Conservation (phyloP, 2,113 vertebrate species). For the Channa maculata region DNA sequence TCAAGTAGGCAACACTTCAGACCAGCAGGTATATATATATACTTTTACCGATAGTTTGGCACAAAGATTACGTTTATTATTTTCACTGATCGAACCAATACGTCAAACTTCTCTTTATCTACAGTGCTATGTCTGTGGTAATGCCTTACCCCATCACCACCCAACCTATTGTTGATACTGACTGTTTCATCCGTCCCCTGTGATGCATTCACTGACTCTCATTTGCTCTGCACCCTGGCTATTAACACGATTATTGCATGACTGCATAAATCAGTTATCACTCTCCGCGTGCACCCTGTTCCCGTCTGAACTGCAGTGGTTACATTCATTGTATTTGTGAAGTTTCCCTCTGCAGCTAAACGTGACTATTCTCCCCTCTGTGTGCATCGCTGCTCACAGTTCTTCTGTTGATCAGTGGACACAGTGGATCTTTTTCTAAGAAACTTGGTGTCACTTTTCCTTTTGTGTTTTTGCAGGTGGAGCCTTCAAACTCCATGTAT, state of each 20-base stretch:
- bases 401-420: too few relatives aligned
- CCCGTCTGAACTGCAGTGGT: neutral
- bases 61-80: too few relatives aligned
- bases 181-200: neutral
- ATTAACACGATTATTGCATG: neutral
- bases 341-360: neutral
- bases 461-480: slow-evolving; percentile 78
- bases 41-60: too few relatives aligned
- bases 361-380: neutral
- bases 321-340: neutral
- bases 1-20: slow-evolving; percentile 90
- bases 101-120: neutral
- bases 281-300: neutral
- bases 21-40: slow-evolving; percentile 89
- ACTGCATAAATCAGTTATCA: neutral
- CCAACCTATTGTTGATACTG: neutral
- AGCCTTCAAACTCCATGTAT: slow-evolving; percentile 86
- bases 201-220: slow-evolving; percentile 10
- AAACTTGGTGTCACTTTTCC: neutral
- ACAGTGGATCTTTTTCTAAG: too few relatives aligned
- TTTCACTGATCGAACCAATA: neutral
- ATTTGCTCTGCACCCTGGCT: neutral
- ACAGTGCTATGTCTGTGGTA: neutral
- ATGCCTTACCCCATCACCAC: neutral
- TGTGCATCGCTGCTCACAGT: neutral